These are phyloP conservation scores for Clarias gariepinus DNA, from an alignment of 2,113 vertebrate species.

Conservation along the genomic window DNA sequence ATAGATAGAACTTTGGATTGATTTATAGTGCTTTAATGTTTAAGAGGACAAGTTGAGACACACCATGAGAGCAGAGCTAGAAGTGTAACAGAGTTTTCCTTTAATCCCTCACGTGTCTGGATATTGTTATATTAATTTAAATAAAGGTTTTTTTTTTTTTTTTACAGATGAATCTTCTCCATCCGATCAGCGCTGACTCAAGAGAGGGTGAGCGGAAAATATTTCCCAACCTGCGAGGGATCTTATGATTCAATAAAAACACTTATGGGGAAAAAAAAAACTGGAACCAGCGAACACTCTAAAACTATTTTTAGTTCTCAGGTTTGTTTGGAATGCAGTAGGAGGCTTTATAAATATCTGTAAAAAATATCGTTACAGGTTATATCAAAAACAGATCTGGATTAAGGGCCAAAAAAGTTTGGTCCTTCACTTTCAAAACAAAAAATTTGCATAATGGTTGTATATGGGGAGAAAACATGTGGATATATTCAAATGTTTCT, in stretches of 20 bases:
- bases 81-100: background rate
- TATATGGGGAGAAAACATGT: no score
- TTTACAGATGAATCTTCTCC: background rate
- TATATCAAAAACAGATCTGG: background rate
- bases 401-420: background rate
- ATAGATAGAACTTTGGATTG: background rate
- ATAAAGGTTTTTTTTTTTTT: background rate
- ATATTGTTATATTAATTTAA: background rate
- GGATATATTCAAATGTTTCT: no score
- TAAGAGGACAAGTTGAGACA: background rate
- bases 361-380: background rate
- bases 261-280: background rate
- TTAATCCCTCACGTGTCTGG: background rate
- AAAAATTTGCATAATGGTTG: no score
- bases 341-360: background rate
- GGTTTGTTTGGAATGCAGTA: background rate
- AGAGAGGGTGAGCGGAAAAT: background rate
- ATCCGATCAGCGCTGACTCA: background rate
- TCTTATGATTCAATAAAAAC: background rate
- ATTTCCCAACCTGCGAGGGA: background rate
- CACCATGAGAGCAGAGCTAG: background rate
- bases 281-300: background rate
- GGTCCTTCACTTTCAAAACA: background rate
- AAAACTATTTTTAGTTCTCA: background rate
- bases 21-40: background rate